Conservation (phyloP, 1,140 invertebrate genomes). For the Heliconius hewitsoni region DNA sequence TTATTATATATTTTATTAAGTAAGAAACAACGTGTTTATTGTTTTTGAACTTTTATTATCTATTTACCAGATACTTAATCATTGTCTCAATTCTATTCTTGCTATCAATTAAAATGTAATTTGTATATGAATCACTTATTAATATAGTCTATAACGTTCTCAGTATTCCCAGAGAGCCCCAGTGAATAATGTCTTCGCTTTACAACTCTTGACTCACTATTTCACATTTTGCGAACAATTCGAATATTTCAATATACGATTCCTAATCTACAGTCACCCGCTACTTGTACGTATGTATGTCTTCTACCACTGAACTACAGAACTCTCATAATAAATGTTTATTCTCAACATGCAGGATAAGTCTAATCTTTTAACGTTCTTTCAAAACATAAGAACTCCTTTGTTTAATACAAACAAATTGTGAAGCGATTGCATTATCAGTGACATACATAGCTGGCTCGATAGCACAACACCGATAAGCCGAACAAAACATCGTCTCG, state of each 20-base stretch:
- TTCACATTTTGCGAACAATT: not conserved
- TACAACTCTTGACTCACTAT: conserved; percentile 17
- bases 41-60: too few relatives aligned
- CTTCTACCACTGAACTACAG: not conserved
- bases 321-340: not conserved
- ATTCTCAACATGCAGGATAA: conserved; percentile 6
- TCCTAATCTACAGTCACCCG: not conserved
- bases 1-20: too few relatives aligned
- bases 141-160: not conserved
- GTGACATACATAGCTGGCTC: conserved; percentile 74
- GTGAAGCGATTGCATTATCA: conserved; percentile 57
- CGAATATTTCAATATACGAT: not conserved
- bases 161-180: not conserved
- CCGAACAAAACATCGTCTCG: conserved; percentile 74
- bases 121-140: not conserved
- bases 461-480: conserved; percentile 69
- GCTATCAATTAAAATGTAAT: not conserved
- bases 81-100: not conserved
- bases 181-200: conserved; percentile 18
- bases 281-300: not conserved
- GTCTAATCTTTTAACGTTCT: conserved; percentile 24
- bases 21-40: too few relatives aligned
- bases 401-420: conserved; percentile 47
- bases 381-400: conserved; percentile 36
- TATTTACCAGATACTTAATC: too few relatives aligned